These are phyloP conservation scores for Calyptommatus sinebrachiatus DNA, from an alignment of 2,113 vertebrate genomes.

Conservation along the genomic window DNA sequence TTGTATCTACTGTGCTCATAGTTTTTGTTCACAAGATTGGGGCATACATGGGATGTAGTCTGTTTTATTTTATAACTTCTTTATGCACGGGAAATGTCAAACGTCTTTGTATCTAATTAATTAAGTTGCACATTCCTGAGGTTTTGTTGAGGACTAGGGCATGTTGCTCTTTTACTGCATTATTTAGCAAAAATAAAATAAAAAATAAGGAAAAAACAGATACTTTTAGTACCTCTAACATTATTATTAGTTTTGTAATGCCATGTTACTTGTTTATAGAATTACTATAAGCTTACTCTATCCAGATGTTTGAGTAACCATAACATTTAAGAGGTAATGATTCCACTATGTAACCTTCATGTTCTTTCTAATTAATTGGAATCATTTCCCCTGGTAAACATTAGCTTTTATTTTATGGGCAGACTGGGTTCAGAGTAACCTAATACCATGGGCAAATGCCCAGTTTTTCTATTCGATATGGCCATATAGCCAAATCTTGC, in stretches of 20 bases:
- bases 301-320: slow-evolving; percentile 35
- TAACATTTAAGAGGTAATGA: slow-evolving; percentile 44
- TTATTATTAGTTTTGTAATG: slow-evolving; percentile 39
- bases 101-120: slow-evolving; percentile 68
- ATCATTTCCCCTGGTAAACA: slow-evolving; percentile 42
- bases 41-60: slow-evolving; percentile 46
- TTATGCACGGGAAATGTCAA: slow-evolving; percentile 52
- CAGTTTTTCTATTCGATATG: slow-evolving; percentile 29
- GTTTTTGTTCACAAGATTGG: slow-evolving; percentile 46
- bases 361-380: slow-evolving; percentile 29
- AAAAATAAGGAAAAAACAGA: neutral
- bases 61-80: slow-evolving; percentile 62
- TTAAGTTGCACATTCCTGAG: slow-evolving; percentile 51
- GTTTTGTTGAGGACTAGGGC: slow-evolving; percentile 52
- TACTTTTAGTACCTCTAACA: slow-evolving; percentile 41
- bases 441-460: neutral
- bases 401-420: slow-evolving; percentile 31
- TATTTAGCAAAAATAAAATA: slow-evolving; percentile 29
- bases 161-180: slow-evolving; percentile 33
- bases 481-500: slow-evolving; percentile 1
- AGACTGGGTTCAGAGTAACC: slow-evolving; percentile 28
- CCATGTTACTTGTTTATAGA: slow-evolving; percentile 31
- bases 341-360: slow-evolving; percentile 13
- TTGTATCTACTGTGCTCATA: slow-evolving; percentile 46
- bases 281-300: slow-evolving; percentile 28